Conservation (phyloP, 1,140 invertebrate species). For the Caerostris extrusa region DNA sequence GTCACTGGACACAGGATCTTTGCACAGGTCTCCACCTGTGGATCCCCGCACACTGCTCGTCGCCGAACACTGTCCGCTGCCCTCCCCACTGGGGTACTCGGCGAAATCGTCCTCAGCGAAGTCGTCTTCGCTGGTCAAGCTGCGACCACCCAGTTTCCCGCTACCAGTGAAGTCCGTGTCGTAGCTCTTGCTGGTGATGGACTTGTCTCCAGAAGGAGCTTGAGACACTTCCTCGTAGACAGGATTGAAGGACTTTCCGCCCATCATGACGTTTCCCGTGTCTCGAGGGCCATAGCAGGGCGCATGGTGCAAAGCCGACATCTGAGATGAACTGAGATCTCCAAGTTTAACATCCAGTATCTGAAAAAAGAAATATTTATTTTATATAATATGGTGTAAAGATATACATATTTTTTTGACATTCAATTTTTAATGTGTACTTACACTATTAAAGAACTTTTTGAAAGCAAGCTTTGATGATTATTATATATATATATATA, state of each 20-base stretch:
- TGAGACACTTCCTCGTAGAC: slow-evolving; percentile 78
- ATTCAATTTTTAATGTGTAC: too few species aligned
- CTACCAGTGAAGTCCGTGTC: slow-evolving; percentile 73
- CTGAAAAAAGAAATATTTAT: slow-evolving; percentile 42
- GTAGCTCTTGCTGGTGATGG: slow-evolving; percentile 26
- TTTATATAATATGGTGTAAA: too few species aligned
- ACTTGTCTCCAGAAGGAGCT: slow-evolving; percentile 55
- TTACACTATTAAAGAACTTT: too few species aligned
- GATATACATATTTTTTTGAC: too few species aligned
- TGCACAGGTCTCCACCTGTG: slow-evolving; percentile 78
- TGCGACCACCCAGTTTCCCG: slow-evolving; percentile 27
- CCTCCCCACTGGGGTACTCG: slow-evolving; percentile 58
- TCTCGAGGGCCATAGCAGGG: slow-evolving; percentile 38
- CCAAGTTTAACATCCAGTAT: slow-evolving; percentile 78
- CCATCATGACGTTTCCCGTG: background rate
- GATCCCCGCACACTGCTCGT: slow-evolving; percentile 78
- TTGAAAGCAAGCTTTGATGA: too few species aligned
- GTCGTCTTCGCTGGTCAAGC: slow-evolving; percentile 77
- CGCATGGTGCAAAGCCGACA: slow-evolving; percentile 70
- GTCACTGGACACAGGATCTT: slow-evolving; percentile 75
- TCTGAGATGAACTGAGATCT: slow-evolving; percentile 70
- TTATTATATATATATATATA: too few species aligned
- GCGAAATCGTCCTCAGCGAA: slow-evolving; percentile 78
- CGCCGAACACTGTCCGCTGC: slow-evolving; percentile 71
- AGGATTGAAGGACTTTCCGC: slow-evolving; percentile 64